These are phyloP conservation scores for Listronotus bonariensis DNA, from an alignment of 1,140 invertebrate genomes.

Conservation along the genomic window DNA sequence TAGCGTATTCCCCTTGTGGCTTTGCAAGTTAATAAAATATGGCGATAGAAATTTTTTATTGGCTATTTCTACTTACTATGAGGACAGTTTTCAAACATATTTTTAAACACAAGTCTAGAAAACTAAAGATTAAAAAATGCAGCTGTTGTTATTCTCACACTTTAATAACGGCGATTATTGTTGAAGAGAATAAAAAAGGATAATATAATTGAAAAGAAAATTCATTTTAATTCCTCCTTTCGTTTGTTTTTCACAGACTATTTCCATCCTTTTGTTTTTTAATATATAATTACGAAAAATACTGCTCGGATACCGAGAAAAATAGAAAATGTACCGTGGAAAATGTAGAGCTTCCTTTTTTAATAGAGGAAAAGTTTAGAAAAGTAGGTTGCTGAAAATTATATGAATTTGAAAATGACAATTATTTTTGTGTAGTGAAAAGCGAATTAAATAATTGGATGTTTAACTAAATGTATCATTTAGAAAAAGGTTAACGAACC, in stretches of 20 bases:
- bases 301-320: not conserved
- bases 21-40: too few species aligned
- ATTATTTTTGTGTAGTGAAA: too few species aligned
- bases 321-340: not conserved
- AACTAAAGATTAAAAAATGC: slow-evolving; percentile 1
- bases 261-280: slow-evolving; percentile 4
- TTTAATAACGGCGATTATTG: slow-evolving; percentile 5
- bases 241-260: not conserved
- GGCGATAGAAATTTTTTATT: too few species aligned
- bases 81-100: too few species aligned
- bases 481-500: too few species aligned
- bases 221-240: slow-evolving; percentile 9
- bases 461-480: too few species aligned
- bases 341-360: slow-evolving; percentile 2
- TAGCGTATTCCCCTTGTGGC: too few species aligned
- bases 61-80: too few species aligned
- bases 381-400: not conserved
- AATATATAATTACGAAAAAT: slow-evolving; percentile 15
- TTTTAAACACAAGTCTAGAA: too few species aligned
- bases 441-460: too few species aligned
- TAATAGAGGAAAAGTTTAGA: not conserved
- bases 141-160: slow-evolving; percentile 10
- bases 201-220: slow-evolving; percentile 18
- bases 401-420: too few species aligned
- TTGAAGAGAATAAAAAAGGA: not conserved